These are phyloP conservation scores for Cremastinae sp. DNA, from an alignment of 2,888 invertebrate species.

Conservation along the genomic window DNA sequence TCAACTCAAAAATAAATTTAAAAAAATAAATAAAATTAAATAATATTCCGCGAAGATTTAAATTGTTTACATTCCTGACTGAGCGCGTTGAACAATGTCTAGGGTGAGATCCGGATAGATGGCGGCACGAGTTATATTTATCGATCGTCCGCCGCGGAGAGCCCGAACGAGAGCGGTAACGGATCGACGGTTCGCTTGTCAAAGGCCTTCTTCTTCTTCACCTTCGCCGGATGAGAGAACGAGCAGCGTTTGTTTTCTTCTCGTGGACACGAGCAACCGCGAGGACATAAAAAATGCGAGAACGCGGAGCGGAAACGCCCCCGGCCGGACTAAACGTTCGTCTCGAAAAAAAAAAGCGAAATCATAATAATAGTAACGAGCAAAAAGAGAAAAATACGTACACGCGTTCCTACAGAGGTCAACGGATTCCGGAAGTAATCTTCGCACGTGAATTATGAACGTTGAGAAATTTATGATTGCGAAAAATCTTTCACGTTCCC, in stretches of 20 bases:
- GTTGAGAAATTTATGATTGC: neutral
- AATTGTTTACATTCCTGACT: no score
- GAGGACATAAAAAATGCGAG: conserved; percentile 47
- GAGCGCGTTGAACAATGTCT: conserved; percentile 1
- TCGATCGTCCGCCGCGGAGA: conserved; percentile 49
- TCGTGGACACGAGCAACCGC: conserved; percentile 13
- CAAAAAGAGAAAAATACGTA: neutral
- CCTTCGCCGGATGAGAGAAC: conserved; percentile 19
- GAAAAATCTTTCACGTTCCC: neutral
- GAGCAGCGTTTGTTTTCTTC: conserved; percentile 5
- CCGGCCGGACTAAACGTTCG: conserved; percentile 25
- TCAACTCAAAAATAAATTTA: no score
- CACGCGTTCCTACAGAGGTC: conserved; percentile 3
- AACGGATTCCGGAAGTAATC: conserved; percentile 39
- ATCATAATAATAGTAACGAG: conserved; percentile 7
- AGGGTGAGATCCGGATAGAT: neutral
- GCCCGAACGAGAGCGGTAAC: conserved; percentile 31
- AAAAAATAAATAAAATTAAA: no score
- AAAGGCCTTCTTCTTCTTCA: conserved; percentile 61
- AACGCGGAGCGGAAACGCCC: conserved; percentile 45
- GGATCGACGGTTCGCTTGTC: conserved; percentile 66
- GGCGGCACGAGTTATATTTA: conserved; percentile 42
- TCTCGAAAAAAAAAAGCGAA: neutral
- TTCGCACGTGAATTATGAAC: no score
- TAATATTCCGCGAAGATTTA: no score